Evolutionary conservation across 2,113 vertebrate species (phyloP).

Genomic region (Dipodomys merriami): DNA sequence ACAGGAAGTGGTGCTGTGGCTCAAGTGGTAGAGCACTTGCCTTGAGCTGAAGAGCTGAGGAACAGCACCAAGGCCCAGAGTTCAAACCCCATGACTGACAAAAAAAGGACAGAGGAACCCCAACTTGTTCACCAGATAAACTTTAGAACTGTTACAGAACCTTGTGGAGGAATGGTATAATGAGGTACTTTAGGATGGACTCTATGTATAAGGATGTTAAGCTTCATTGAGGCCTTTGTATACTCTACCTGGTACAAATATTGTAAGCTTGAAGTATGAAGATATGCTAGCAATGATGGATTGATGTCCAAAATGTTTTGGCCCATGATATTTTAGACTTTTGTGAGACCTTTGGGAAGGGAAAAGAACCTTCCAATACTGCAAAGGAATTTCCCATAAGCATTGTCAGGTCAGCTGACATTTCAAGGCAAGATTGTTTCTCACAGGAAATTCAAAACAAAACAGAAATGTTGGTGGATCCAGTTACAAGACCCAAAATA

Average conservation of each 20-base stretch:
- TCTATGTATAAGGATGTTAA: background rate
- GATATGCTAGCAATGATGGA: background rate
- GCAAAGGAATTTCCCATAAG: background rate
- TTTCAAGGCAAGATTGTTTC: background rate
- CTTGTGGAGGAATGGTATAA: background rate
- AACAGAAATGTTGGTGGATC: background rate
- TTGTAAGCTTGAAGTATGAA: background rate
- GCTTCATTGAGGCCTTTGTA: background rate
- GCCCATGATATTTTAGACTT: background rate
- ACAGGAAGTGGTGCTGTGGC: too few species aligned
- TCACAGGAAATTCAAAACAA: conserved; percentile 39
- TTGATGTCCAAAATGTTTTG: background rate
- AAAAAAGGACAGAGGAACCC: too few species aligned
- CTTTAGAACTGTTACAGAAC: background rate
- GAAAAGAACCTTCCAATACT: background rate
- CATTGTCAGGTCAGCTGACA: background rate
- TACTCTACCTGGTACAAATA: background rate
- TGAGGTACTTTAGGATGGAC: background rate
- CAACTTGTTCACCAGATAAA: background rate
- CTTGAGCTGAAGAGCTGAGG: too few species aligned
- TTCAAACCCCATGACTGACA: too few species aligned
- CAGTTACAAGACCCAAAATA: background rate
- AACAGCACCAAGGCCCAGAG: too few species aligned
- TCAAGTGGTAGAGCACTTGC: too few species aligned
- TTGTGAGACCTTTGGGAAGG: background rate